These are phyloP conservation scores for Formica aserva DNA, from an alignment of 2,888 invertebrate species.

Conservation along the genomic window DNA sequence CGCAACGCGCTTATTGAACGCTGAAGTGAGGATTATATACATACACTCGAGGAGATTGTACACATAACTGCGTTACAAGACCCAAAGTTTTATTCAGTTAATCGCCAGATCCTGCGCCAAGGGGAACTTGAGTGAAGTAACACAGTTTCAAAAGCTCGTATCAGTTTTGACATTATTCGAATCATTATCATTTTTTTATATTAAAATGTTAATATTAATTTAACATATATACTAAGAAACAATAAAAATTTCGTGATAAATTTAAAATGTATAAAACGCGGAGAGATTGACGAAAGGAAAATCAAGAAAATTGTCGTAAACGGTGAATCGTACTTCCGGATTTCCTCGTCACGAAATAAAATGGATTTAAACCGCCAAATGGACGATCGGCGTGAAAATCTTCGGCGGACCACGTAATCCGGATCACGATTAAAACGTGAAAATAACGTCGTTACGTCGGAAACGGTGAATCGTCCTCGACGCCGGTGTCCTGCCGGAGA, in stretches of 20 bases:
- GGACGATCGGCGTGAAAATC: slow-evolving; percentile 33
- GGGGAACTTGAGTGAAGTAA: neutral
- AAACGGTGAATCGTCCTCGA: slow-evolving; percentile 58
- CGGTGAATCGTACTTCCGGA: neutral
- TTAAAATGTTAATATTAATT: neutral
- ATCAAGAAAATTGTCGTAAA: slow-evolving; percentile 34
- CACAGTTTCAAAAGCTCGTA: neutral
- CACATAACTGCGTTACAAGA: neutral
- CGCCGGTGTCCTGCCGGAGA: slow-evolving; percentile 54
- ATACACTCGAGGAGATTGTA: neutral
- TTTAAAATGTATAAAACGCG: neutral
- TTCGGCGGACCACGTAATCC: slow-evolving; percentile 56
- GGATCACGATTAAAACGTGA: slow-evolving; percentile 71
- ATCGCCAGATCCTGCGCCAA: neutral
- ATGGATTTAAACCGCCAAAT: slow-evolving; percentile 40
- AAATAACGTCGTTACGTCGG: slow-evolving; percentile 67
- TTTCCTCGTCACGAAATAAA: slow-evolving; percentile 28
- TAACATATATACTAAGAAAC: neutral
- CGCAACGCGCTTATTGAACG: neutral
- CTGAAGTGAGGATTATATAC: neutral
- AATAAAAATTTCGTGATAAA: neutral
- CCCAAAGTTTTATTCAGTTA: neutral
- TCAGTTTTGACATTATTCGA: neutral
- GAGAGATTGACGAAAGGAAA: neutral
- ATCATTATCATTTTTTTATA: neutral